phyloP scores from a whole-genome alignment of 2,113 vertebrate species.

The Pimephales promelas region DNA sequence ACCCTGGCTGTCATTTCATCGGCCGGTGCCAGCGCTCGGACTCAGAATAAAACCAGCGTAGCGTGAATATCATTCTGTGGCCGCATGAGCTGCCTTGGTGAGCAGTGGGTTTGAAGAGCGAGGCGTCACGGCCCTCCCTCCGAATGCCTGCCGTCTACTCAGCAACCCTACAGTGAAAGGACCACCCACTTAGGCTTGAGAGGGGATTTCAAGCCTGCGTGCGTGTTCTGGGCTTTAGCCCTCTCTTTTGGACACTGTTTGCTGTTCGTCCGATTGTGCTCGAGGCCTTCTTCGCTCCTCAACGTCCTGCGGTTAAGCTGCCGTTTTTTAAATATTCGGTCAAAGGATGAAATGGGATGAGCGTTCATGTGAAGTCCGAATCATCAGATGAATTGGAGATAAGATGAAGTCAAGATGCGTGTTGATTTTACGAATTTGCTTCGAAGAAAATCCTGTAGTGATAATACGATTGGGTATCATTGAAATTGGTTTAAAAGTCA shows the following conservation, averaged over 20 bases:
- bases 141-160: conserved; percentile 79
- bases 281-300: conserved; percentile 58
- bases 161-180: conserved; percentile 79
- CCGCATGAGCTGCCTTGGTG: conserved; percentile 75
- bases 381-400: conserved; percentile 44
- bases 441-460: not conserved
- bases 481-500: not conserved
- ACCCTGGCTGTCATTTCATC: conserved; percentile 78
- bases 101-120: conserved; percentile 78
- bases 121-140: conserved; percentile 71
- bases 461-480: conserved; percentile 33
- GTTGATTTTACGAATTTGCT: conserved; percentile 38
- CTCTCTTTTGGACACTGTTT: conserved; percentile 71
- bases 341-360: conserved; percentile 46
- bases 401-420: conserved; percentile 60
- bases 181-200: conserved; percentile 83
- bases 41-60: conserved; percentile 84
- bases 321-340: conserved; percentile 61
- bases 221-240: conserved; percentile 74
- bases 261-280: conserved; percentile 73
- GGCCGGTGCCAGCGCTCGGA: conserved; percentile 72
- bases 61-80: conserved; percentile 83
- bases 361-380: conserved; percentile 56
- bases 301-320: conserved; percentile 57
- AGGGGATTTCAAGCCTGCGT: conserved; percentile 77